These are phyloP conservation scores for Dichetophora obliterata DNA, from an alignment of 2,888 invertebrate genomes.

Conservation along the genomic window DNA sequence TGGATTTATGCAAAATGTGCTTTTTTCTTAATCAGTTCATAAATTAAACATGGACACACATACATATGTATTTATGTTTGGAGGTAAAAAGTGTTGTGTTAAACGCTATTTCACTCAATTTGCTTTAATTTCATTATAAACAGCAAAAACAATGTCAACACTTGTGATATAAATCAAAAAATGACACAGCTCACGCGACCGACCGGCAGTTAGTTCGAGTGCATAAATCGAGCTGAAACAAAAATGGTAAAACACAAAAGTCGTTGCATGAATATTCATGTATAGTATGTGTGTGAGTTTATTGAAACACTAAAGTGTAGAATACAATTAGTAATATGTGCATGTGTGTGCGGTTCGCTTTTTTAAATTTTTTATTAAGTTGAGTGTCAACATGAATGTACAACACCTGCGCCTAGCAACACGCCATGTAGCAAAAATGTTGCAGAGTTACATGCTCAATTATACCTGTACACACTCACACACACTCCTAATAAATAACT, in stretches of 20 bases:
- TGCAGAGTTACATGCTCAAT: background rate
- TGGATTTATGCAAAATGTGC: no score
- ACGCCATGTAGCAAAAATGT: conserved; percentile 10
- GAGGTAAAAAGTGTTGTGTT: background rate
- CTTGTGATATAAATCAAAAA: conserved; percentile 28
- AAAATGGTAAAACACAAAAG: background rate
- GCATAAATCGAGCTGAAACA: background rate
- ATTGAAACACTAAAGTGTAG: background rate
- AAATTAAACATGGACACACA: no score
- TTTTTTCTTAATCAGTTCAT: no score
- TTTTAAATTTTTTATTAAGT: background rate
- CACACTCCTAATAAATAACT: background rate
- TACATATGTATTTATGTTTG: no score
- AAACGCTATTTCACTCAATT: conserved; percentile 23
- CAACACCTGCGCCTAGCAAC: conserved; percentile 7
- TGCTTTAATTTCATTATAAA: conserved; percentile 34
- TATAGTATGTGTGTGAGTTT: background rate
- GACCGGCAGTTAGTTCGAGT: background rate
- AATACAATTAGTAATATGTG: conserved; percentile 5
- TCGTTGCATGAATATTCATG: background rate
- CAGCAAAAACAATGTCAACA: conserved; percentile 21
- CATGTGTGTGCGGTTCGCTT: background rate
- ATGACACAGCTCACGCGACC: conserved; percentile 14
- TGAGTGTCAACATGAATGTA: conserved; percentile 12
- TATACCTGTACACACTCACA: background rate